phyloP scores from a whole-genome alignment of 2,113 vertebrate genomes.

The Phycodurus eques region DNA sequence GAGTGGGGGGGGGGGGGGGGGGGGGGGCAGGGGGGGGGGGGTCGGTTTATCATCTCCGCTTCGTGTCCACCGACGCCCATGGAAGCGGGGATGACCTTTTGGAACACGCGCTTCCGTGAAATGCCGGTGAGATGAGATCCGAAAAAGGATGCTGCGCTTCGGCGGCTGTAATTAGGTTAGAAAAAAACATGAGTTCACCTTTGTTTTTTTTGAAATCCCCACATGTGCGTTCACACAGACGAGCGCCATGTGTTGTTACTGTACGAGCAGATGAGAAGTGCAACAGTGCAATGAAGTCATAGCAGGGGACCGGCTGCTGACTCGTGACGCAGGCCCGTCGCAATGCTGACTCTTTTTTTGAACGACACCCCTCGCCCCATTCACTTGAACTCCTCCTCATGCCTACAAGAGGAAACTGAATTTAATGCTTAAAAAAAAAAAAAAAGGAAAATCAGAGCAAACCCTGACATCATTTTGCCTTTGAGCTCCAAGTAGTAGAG shows the following conservation, averaged over 20 bases:
- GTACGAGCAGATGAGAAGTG: constrained; percentile 1
- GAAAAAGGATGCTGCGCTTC: neutral
- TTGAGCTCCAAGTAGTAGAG: constrained; percentile 52
- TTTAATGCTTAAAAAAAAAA: constrained; percentile 11
- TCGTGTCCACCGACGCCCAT: neutral
- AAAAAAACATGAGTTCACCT: neutral
- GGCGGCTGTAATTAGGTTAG: neutral
- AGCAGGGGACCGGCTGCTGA: constrained; percentile 58
- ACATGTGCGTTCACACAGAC: neutral
- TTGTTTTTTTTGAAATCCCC: neutral
- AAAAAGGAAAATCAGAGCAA: constrained; percentile 24
- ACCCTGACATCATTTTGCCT: constrained; percentile 65
- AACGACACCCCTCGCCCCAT: constrained; percentile 8
- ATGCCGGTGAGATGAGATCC: neutral
- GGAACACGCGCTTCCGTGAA: neutral
- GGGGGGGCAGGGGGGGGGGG: no score
- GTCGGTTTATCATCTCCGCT: neutral
- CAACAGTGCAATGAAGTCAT: constrained; percentile 46
- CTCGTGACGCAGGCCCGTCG: constrained; percentile 57
- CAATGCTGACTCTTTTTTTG: constrained; percentile 45
- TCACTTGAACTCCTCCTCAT: neutral
- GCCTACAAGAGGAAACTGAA: neutral
- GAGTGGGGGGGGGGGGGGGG: no score
- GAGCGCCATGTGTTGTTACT: neutral
- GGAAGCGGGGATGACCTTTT: neutral